These are phyloP conservation scores for Omphaloscelis lunosa DNA, from an alignment of 2,888 invertebrate genomes.

Conservation along the genomic window DNA sequence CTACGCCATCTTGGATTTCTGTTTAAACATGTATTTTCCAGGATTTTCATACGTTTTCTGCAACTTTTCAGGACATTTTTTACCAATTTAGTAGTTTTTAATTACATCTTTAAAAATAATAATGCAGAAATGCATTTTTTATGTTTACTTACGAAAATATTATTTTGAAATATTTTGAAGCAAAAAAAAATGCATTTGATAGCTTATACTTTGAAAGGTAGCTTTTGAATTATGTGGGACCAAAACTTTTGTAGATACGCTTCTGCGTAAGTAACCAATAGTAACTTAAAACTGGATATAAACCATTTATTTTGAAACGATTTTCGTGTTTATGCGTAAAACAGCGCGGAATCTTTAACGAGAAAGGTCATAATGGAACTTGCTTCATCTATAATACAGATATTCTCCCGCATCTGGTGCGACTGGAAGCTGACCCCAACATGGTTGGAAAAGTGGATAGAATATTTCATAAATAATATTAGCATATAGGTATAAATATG, in stretches of 20 bases:
- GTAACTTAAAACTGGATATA: background rate
- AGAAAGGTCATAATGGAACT: background rate
- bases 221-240: background rate
- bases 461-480: background rate
- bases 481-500: background rate
- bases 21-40: slow-evolving; percentile 34
- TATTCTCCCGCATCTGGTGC: background rate
- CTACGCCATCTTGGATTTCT: slow-evolving; percentile 63
- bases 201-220: too few species aligned
- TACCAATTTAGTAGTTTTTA: background rate
- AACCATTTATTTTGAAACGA: background rate
- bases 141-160: background rate
- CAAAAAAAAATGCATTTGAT: background rate
- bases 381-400: background rate
- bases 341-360: background rate
- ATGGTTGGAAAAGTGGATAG: background rate
- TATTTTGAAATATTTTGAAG: background rate
- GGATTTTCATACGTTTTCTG: background rate
- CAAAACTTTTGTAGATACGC: background rate
- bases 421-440: background rate
- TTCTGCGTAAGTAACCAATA: background rate
- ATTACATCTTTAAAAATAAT: background rate
- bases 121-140: background rate
- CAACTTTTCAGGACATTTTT: slow-evolving; percentile 3
- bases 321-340: background rate